These are phyloP conservation scores for Holothuria leucospilota DNA, from an alignment of 53 echinoderm and acorn worm species.

Conservation along the genomic window DNA sequence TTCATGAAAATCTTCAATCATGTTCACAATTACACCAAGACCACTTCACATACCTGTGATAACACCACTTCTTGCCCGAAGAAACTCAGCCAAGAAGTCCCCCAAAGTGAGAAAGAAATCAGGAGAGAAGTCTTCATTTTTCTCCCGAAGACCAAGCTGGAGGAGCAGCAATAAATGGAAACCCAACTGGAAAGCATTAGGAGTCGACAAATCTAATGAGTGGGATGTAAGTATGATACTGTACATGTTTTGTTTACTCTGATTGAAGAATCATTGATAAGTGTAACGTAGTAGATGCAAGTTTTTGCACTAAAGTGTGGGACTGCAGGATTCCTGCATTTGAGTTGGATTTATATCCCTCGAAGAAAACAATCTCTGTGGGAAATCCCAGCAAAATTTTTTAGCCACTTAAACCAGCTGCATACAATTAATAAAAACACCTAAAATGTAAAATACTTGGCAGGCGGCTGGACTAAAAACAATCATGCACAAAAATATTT, in stretches of 20 bases:
- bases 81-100: conserved; percentile 26
- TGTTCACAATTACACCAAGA: conserved; percentile 43
- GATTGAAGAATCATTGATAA: too few relatives aligned
- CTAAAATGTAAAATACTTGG: too few relatives aligned
- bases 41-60: conserved; percentile 21
- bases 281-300: too few relatives aligned
- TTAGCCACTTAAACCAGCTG: too few relatives aligned
- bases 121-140: conserved; percentile 4
- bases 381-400: too few relatives aligned
- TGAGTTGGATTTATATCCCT: too few relatives aligned
- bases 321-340: too few relatives aligned
- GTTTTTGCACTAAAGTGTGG: too few relatives aligned
- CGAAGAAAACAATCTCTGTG: too few relatives aligned
- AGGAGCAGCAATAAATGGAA: conserved; percentile 46
- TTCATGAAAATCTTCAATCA: not conserved
- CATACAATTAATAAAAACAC: too few relatives aligned
- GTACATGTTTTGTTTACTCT: not conserved
- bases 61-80: conserved; percentile 30
- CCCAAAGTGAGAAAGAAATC: conserved; percentile 39
- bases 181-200: conserved; percentile 35
- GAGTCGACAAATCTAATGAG: conserved; percentile 34
- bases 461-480: too few relatives aligned
- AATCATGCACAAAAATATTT: too few relatives aligned
- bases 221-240: conserved; percentile 29
- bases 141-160: conserved; percentile 26